Base-by-base conservation (phyloP, 2,888 invertebrate genomes). In the Xylota sylvarum region DNA sequence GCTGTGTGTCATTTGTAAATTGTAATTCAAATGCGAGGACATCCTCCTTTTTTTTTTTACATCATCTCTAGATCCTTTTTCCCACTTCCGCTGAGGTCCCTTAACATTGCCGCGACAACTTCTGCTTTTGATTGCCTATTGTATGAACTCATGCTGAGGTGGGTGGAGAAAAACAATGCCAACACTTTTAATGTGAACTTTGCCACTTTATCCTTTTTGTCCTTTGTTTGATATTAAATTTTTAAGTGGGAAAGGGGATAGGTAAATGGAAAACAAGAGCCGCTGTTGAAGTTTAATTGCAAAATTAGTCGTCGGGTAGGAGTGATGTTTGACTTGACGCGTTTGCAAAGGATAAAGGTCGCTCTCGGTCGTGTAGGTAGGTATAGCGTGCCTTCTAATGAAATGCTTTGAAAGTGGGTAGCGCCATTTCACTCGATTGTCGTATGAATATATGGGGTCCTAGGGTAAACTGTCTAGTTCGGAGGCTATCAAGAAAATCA, bases 111-210 rank as follows among this genome's bases (percentile, higher is more conserved):
- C 27, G 14, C 60, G n/a, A 12, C 46, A 37, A 60, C 23, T 50
- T 65, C 27, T 65, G 52, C 70, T 76, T 72, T 76, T 72, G 69
- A 84, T 79, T 85, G 80, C 74, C 70, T 80, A 70, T 80, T 85
- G 81, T 86, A 37, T 73, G 65, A 67, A 50, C 62, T 58, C 46
- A 12, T 35, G 19, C 48, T 60, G 35, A 37, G 64, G 50, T 56
- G 72, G 70, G 30, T 40, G 58, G 50, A n/a, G 12, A 27, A 40
- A 72, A 80, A 77, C 76, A 76, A 86, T 69, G 67, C 43, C 56
- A 77, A 73, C 86, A 82, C 77, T 77, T 64, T 82, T 27, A 50
- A 70, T 77, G 77, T 86, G 81, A 81, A 86, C 81, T 86, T 73
- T 81, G 86, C 35, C 76, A 81, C 76, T 69, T 67, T 56, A 48